These are phyloP conservation scores for Neodiprion pinetum DNA, from an alignment of 1,140 invertebrate genomes.

Conservation along the genomic window DNA sequence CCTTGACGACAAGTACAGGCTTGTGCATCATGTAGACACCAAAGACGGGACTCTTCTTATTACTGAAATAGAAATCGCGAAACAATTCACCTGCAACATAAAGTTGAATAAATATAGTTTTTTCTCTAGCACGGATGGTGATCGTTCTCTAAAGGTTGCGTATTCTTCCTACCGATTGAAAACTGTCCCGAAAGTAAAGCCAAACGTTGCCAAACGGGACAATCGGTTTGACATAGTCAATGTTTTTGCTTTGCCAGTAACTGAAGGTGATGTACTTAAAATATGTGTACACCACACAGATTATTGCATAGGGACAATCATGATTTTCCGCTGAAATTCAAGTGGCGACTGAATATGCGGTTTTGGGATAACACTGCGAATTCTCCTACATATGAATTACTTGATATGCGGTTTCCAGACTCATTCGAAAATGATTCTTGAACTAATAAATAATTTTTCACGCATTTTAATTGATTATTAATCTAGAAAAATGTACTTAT, in stretches of 20 bases:
- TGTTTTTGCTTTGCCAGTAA: not conserved
- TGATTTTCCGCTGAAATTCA: no score
- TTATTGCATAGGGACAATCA: no score
- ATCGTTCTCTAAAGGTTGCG: not conserved
- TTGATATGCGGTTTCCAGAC: no score
- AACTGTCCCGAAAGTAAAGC: not conserved
- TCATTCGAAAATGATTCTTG: no score
- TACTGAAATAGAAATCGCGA: slow-evolving; percentile 25
- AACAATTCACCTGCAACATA: slow-evolving; percentile 32
- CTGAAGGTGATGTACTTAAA: not conserved
- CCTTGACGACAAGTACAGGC: slow-evolving; percentile 57
- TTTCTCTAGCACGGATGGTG: not conserved
- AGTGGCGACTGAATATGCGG: no score
- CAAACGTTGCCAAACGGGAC: not conserved
- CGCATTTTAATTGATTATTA: no score
- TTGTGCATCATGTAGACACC: slow-evolving; percentile 61
- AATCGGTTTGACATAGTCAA: not conserved
- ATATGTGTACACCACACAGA: not conserved
- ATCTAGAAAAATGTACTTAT: no score
- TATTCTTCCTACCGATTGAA: not conserved
- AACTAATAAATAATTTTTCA: no score
- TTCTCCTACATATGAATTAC: no score
- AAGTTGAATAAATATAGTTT: not conserved
- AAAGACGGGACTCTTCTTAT: slow-evolving; percentile 29
- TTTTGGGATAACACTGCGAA: no score